Base-by-base conservation (phyloP, 2,888 invertebrate species). In the Tanytarsus gracilentus region DNA sequence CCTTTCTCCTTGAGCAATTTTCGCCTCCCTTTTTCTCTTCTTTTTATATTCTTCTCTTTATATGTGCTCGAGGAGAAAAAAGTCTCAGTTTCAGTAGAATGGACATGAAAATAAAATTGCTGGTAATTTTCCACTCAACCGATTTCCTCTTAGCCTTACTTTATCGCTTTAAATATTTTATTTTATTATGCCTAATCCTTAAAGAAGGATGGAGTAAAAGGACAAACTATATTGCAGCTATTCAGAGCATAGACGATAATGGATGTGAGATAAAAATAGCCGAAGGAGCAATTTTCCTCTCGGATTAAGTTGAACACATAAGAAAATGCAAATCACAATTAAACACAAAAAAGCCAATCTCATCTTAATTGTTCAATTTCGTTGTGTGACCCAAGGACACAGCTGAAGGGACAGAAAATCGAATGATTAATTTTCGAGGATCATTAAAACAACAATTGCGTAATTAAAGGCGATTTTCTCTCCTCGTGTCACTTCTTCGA, bases 111-210 rank as follows among this genome's bases (percentile, higher is more conserved):
- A 27, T 18, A 44, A 44, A 40, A 40, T 48, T 48, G 58, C 29
- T 44, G 58, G 44, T 40, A 58, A 58, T 58, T 58, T 58, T 58
- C 58, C 48, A 58, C 58, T 58, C 30, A 16, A 39, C 5, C 58
- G 48, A 29, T 58, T 48, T 23, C 29, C 29, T 30, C 23, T 44
- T 23, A 44, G 11, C 21, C 44, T 23, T 11, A 18, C 8, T 58
- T 58, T 44, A 58, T 58, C 44, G 39, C 27, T 26, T 21, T 58
- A 48, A 58, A 58, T 58, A 58, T 48, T 58, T 58, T 58, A 58
- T 58, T 58, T 58, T 58, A 58, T 58, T 58, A 58, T 26, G 11
- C 11, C 11, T 18, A 33, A 33, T 40, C 26, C 58, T 48, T 58
- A 26, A n/a, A n/a, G n/a, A n/a, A n/a, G n/a, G n/a, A n/a, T n/a